Base-by-base conservation (phyloP, 53 echinoderm and acorn worm species). In the Holothuria leucospilota region DNA sequence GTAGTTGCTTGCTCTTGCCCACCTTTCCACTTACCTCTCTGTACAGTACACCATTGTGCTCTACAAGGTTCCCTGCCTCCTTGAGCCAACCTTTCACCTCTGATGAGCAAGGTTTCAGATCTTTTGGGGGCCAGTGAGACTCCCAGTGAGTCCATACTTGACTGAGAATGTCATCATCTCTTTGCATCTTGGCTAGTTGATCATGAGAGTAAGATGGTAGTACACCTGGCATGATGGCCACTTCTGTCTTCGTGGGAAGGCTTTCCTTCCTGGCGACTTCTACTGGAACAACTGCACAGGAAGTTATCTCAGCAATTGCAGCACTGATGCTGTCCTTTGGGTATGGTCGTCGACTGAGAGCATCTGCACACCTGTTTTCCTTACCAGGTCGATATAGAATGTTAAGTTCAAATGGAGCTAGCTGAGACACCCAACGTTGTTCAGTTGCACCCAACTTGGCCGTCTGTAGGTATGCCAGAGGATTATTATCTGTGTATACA, bases 151-250 rank as follows among this genome's bases (percentile, higher is more conserved):
- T 9, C 88, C 82, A 72, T 8, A 91, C 84, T 29, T 62, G 63
- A 0, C 62, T 23, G 18, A 91, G 75, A 2, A 63, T 42, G 2
- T 40, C 49, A 86, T 94, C 94, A 1, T 87, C 77, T 49, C 53
- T 63, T 56, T 94, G 94, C 42, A 94, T 75, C 41, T n/a, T 25
- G 7, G 69, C 66, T 13, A 94, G 51, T 60, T 94, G 70, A 16
- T 82, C 85, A 28, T 29, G 25, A 1, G 88, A 77, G 18, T 86
- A 91, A 4, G 94, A 94, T 52, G 94, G 94, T 24, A 93, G 21
- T 20, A 93, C 89, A 68, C 68, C 6, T 68, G 68, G 68, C 8
- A 7, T 16, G 13, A 16, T 7, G 0, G 29, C 6, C 15, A 6
- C 25, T 8, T 23, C 25, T 68, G 10, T 16, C 28, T 18, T 23